Percentiles rank a stretch among this genome's conserved stretches.
Evolutionary conservation across 2,888 invertebrate species (phyloP).

Genomic region (Marasmarcha lunaedactyla): DNA sequence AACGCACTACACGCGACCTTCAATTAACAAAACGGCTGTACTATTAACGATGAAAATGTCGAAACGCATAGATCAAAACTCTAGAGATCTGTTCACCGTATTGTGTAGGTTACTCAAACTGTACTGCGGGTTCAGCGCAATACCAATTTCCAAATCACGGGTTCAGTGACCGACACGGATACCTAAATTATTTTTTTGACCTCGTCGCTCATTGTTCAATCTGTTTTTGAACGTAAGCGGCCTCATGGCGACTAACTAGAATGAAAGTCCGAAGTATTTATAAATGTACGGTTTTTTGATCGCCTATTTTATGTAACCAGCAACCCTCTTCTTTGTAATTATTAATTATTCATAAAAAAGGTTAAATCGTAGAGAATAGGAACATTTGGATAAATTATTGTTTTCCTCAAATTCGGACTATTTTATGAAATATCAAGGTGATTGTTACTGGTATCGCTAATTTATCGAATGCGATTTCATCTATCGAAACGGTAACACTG

Average conservation of each 20-base stretch:
- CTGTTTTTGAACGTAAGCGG: slow-evolving; percentile 41
- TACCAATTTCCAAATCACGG: slow-evolving; percentile 63
- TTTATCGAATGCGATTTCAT: too few species aligned
- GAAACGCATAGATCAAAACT: slow-evolving; percentile 24
- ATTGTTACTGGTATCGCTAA: too few species aligned
- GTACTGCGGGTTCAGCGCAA: slow-evolving; percentile 57
- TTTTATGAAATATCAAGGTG: too few species aligned
- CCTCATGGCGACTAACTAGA: slow-evolving; percentile 31
- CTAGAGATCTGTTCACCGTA: slow-evolving; percentile 54
- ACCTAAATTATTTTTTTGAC: slow-evolving; percentile 68
- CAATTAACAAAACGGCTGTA: too few species aligned
- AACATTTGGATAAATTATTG: too few species aligned
- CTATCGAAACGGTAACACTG: too few species aligned
- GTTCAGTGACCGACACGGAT: slow-evolving; percentile 66
- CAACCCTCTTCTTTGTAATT: too few species aligned
- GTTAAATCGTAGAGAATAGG: too few species aligned
- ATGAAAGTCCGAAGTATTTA: slow-evolving; percentile 17
- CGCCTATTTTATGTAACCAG: too few species aligned
- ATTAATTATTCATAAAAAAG: too few species aligned
- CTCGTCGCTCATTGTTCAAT: slow-evolving; percentile 56
- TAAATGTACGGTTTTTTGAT: slow-evolving; percentile 20
- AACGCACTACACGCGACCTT: too few species aligned
- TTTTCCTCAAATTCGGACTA: too few species aligned
- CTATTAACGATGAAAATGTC: slow-evolving; percentile 6
- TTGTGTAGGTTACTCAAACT: slow-evolving; percentile 63